Evolutionary conservation across 2,888 invertebrate genomes (phyloP).

Genomic region (Habrosyne pyritoides): DNA sequence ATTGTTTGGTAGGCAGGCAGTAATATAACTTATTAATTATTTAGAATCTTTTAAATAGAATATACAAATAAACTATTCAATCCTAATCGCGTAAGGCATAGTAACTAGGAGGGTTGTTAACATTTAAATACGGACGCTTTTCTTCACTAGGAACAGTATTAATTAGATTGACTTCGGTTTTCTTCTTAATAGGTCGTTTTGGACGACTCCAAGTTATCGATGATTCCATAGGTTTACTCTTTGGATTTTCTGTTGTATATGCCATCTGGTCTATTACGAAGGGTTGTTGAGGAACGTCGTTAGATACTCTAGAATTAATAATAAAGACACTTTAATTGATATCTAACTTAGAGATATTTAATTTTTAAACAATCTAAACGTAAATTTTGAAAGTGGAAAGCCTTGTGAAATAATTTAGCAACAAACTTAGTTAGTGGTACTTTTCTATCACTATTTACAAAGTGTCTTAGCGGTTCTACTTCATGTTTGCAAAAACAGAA

Average conservation of each 20-base stretch:
- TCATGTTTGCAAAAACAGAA: too few species aligned
- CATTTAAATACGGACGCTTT: constrained; percentile 23
- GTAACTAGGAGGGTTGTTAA: constrained; percentile 40
- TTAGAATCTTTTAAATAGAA: too few species aligned
- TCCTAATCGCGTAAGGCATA: constrained; percentile 21
- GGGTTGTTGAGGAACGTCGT: constrained; percentile 3
- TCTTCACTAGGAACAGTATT: neutral
- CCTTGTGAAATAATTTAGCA: neutral
- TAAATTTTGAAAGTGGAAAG: neutral
- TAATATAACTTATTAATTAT: too few species aligned
- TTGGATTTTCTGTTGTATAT: constrained; percentile 22
- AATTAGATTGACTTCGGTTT: constrained; percentile 12
- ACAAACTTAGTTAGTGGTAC: neutral
- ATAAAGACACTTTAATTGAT: too few species aligned
- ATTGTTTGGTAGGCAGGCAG: too few species aligned
- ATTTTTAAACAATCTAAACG: too few species aligned
- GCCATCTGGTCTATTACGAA: constrained; percentile 9
- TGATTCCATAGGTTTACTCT: constrained; percentile 41
- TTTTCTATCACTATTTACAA: too few species aligned
- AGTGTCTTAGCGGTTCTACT: too few species aligned
- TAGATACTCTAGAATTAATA: constrained; percentile 35
- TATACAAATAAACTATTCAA: too few species aligned
- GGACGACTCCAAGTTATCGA: constrained; percentile 68
- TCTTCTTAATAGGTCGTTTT: constrained; percentile 47
- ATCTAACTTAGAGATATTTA: too few species aligned